Conservation (phyloP, 2,888 invertebrate species). For the Plebejus melissa region DNA sequence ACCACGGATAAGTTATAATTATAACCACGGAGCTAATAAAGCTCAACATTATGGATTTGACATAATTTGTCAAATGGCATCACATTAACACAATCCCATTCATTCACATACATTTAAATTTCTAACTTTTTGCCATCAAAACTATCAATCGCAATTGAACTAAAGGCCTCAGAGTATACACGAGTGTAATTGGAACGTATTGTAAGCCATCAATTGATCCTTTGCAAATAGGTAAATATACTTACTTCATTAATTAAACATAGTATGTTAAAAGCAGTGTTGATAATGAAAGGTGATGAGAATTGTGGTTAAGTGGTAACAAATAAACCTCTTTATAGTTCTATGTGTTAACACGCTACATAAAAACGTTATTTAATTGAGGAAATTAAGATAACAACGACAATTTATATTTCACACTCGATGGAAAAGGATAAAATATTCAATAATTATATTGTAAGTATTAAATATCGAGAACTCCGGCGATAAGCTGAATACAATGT, state of each 20-base stretch:
- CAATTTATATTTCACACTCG: slow-evolving; percentile 23
- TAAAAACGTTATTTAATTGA: slow-evolving; percentile 56
- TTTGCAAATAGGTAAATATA: slow-evolving; percentile 14
- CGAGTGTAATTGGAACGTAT: neutral
- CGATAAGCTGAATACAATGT: slow-evolving; percentile 26
- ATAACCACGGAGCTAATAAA: no score
- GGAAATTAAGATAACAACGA: slow-evolving; percentile 51
- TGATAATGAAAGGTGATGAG: slow-evolving; percentile 1
- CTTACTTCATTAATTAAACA: slow-evolving; percentile 14
- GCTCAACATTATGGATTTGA: no score
- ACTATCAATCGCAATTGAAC: neutral
- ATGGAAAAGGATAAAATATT: slow-evolving; percentile 29
- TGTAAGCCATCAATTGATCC: slow-evolving; percentile 4
- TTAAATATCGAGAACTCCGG: slow-evolving; percentile 32
- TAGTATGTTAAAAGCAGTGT: slow-evolving; percentile 16
- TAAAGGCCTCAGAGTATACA: neutral
- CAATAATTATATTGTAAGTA: slow-evolving; percentile 32
- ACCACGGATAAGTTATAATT: no score
- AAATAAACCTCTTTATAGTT: slow-evolving; percentile 37
- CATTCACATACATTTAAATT: neutral
- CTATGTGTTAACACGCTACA: slow-evolving; percentile 42
- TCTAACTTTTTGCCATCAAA: no score
- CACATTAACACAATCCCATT: no score
- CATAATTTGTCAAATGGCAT: no score
- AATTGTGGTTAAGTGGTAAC: slow-evolving; percentile 24